Conservation (phyloP, 30 jellyfish, hydroid and myxozoan species). For the Catostylus mosaicus region DNA sequence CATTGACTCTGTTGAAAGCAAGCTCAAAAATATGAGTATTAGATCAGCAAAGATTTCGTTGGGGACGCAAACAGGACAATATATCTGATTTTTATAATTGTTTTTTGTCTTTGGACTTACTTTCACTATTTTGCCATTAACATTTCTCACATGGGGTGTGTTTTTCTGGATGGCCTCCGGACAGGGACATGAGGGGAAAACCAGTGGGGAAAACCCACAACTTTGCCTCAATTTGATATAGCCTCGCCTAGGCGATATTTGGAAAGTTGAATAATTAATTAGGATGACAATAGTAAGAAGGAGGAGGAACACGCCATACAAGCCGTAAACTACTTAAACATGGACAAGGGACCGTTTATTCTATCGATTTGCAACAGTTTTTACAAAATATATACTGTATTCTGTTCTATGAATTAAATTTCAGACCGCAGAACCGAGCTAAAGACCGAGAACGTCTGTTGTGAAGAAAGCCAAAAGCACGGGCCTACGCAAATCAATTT, state of each 20-base stretch:
- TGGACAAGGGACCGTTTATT: slow-evolving; percentile 13
- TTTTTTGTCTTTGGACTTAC: too few relatives aligned
- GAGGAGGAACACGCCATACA: slow-evolving; percentile 46
- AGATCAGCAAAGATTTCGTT: too few relatives aligned
- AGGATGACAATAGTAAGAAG: slow-evolving; percentile 25
- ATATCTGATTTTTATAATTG: too few relatives aligned
- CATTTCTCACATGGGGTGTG: too few relatives aligned
- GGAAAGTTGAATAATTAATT: slow-evolving; percentile 31
- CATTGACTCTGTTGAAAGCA: too few relatives aligned
- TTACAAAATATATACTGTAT: background rate
- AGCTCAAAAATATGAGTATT: too few relatives aligned
- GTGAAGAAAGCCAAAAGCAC: background rate
- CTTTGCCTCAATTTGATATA: background rate
- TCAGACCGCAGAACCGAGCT: background rate
- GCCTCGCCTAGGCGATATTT: slow-evolving; percentile 17
- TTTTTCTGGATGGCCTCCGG: too few relatives aligned
- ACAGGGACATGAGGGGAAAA: background rate
- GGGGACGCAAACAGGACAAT: too few relatives aligned
- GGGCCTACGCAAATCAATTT: too few relatives aligned
- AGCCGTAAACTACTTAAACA: slow-evolving; percentile 37
- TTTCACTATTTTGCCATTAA: too few relatives aligned
- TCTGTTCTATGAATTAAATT: background rate
- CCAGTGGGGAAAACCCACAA: background rate
- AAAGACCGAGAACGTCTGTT: background rate
- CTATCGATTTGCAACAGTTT: background rate